Base-by-base conservation (phyloP, 2,113 vertebrate species). In the Sinocyclocheilus anshuiensis region DNA sequence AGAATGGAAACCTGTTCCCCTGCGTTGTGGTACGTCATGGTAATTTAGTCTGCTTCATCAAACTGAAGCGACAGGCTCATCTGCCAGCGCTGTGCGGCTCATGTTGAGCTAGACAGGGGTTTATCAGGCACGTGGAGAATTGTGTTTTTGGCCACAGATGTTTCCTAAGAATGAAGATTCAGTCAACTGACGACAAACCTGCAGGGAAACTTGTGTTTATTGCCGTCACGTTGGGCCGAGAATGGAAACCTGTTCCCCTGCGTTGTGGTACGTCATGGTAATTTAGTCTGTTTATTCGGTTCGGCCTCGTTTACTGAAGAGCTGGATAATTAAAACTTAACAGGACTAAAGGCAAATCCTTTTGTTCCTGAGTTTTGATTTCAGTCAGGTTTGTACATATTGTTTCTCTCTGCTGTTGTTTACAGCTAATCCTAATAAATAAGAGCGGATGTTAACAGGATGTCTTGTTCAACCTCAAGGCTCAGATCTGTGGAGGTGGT, bases 131-230 rank as follows among this genome's bases (percentile, higher is more conserved):
- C 69, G 36, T 45, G 69, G 63, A 87, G 80, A 59, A 13, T 22
- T 78, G 39, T 57, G 84, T 42, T 59, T 63, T 67, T 77, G 67
- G 18, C 55, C n/a, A 81, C 33, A 87, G 22, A 63, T 79, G 33
- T 45, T 71, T 48, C 63, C 24, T 29, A 29, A 75, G 50, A 45
- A 45, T 36, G 15, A 81, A 2, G 8, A 75, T 45, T 77, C 29
- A 53, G 55, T 65, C 42, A 63, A 67, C 15, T 67, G 45, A 26
- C 13, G 33, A 74, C 67, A 61, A 24, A 71, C 42, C 61, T 26
- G 6, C 36, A 74, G 80, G 22, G 69, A 69, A 74, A 20, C 65
- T 26, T 22, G 15, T 24, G 29, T 75, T 24, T 55, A 26, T 53
- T 79, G 42, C 16, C 22, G 0, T 18, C 39, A 42, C 53, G 15